These are phyloP conservation scores for Corythoichthys haematopterus DNA, from an alignment of 2,113 vertebrate genomes.

Conservation along the genomic window DNA sequence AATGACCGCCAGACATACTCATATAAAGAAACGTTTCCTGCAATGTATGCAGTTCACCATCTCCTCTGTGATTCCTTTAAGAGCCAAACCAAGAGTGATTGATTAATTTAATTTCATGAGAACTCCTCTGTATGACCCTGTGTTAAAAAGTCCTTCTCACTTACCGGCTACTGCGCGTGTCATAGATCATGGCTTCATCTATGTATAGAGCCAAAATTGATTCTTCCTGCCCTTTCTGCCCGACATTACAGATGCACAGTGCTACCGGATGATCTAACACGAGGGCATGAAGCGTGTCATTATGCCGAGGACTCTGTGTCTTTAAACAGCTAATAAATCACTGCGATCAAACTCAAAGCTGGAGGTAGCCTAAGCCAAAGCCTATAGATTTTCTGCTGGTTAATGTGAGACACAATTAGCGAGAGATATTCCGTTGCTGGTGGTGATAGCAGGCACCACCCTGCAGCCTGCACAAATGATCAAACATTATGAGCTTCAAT, in stretches of 20 bases:
- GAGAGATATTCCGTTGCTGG: conserved; percentile 7
- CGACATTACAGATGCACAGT: conserved; percentile 52
- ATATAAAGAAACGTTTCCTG: conserved; percentile 48
- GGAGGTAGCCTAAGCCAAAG: conserved; percentile 31
- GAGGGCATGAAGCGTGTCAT: conserved; percentile 40
- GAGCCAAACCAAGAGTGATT: conserved; percentile 27
- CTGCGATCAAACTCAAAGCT: conserved; percentile 48
- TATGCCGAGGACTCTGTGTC: conserved; percentile 35
- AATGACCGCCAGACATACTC: conserved; percentile 40
- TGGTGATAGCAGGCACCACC: not conserved
- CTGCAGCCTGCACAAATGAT: not conserved
- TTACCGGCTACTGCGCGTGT: conserved; percentile 40
- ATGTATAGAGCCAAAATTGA: conserved; percentile 65
- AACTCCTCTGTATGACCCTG: conserved; percentile 39
- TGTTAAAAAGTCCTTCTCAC: conserved; percentile 44
- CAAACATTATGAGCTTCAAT: conserved; percentile 12
- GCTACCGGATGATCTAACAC: conserved; percentile 24
- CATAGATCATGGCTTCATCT: conserved; percentile 65
- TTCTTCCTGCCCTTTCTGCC: conserved; percentile 54
- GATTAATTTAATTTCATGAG: conserved; percentile 46
- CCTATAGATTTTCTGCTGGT: conserved; percentile 38
- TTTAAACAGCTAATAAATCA: conserved; percentile 60
- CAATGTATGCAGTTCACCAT: conserved; percentile 25
- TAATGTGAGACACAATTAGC: conserved; percentile 43
- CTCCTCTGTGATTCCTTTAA: conserved; percentile 11